phyloP scores from a whole-genome alignment of 2,888 invertebrate genomes.

The Drosophila mercatorum region DNA sequence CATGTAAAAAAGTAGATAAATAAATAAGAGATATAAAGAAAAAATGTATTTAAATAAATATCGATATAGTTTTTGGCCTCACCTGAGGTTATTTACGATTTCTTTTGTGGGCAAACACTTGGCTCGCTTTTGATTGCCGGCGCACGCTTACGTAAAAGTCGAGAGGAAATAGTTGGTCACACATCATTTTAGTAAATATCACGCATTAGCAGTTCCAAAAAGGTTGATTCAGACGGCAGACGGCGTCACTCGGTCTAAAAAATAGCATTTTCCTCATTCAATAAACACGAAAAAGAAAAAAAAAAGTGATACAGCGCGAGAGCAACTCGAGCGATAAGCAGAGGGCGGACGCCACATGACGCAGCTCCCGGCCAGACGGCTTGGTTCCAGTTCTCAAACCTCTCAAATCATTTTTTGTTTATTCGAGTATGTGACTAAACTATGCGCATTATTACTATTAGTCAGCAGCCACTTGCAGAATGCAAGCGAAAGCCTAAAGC shows the following conservation, averaged over 20 bases:
- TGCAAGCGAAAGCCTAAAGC: neutral
- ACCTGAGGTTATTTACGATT: slow-evolving; percentile 61
- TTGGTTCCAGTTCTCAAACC: slow-evolving; percentile 28
- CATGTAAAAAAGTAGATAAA: slow-evolving; percentile 31
- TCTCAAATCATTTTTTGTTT: neutral
- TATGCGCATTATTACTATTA: slow-evolving; percentile 6
- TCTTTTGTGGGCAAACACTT: slow-evolving; percentile 67
- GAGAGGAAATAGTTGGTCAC: slow-evolving; percentile 35
- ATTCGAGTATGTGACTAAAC: slow-evolving; percentile 23
- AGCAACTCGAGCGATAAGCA: slow-evolving; percentile 45
- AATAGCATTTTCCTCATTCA: slow-evolving; percentile 19
- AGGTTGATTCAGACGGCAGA: neutral
- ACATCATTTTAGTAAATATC: slow-evolving; percentile 42
- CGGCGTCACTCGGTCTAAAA: slow-evolving; percentile 14
- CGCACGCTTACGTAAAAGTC: slow-evolving; percentile 52
- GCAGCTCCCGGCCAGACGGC: slow-evolving; percentile 45
- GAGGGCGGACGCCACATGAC: slow-evolving; percentile 1
- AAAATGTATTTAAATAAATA: slow-evolving; percentile 41
- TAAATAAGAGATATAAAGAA: slow-evolving; percentile 39
- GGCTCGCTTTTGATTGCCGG: slow-evolving; percentile 66
- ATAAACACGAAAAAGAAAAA: neutral
- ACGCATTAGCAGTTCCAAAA: slow-evolving; percentile 3
- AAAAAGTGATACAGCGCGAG: neutral
- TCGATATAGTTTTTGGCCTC: slow-evolving; percentile 44
- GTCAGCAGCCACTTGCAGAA: slow-evolving; percentile 6